Evolutionary conservation across 2,797 vertebrate genomes (phyloP).

Genomic region (Pogonophryne albipinna): DNA sequence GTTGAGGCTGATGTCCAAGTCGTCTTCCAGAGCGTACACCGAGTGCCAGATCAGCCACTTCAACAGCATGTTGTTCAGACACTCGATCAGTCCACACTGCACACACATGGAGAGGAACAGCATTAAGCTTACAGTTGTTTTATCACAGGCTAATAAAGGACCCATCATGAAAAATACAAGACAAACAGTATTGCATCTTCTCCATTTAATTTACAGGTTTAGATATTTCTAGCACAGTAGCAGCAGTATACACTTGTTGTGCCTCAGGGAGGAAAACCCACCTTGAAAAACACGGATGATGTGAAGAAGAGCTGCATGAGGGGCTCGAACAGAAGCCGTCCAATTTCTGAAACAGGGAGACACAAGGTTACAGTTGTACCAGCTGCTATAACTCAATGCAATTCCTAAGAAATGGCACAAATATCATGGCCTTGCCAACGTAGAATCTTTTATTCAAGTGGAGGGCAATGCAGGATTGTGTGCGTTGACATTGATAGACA

Average conservation of each 20-base stretch:
- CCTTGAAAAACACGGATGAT: constrained; percentile 95
- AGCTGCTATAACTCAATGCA: constrained; percentile 4
- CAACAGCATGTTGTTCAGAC: constrained; percentile 89
- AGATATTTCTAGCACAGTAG: background rate
- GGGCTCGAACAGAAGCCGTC: constrained; percentile 86
- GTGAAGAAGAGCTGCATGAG: constrained; percentile 93
- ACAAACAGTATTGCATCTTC: constrained; percentile 4
- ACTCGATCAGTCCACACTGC: constrained; percentile 93
- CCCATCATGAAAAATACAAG: background rate
- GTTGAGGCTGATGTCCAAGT: constrained; percentile 84
- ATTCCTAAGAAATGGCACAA: background rate
- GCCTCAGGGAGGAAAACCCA: constrained; percentile 60
- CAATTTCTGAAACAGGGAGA: constrained; percentile 83
- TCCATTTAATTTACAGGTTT: constrained; percentile 11
- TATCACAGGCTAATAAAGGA: constrained; percentile 14
- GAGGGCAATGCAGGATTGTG: background rate
- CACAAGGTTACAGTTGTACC: constrained; percentile 41
- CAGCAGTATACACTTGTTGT: background rate
- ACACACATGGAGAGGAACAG: constrained; percentile 8
- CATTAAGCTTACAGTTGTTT: background rate
- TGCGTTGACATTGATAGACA: background rate
- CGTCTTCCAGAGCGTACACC: constrained; percentile 77
- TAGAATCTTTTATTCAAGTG: constrained; percentile 6
- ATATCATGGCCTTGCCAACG: background rate
- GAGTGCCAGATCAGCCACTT: constrained; percentile 93